phyloP scores from a whole-genome alignment of 23 tunicate genomes.

The Diplosoma virens region DNA sequence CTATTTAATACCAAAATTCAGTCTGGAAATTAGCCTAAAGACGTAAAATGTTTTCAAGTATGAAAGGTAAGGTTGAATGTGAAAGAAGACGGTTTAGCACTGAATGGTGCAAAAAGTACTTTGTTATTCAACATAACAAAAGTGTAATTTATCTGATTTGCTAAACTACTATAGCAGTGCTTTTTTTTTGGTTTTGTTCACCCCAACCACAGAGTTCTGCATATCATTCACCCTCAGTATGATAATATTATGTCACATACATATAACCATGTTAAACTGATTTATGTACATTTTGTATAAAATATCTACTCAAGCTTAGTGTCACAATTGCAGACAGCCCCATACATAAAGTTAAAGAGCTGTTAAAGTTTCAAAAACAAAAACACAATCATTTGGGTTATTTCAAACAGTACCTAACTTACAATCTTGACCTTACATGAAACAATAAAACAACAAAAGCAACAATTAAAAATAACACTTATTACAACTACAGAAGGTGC shows the following conservation, averaged over 20 bases:
- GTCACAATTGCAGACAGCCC: conserved; percentile 1
- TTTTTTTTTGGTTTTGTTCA: conserved; percentile 21
- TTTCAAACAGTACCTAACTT: not conserved
- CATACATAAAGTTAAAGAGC: not conserved
- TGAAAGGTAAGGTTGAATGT: too few species aligned
- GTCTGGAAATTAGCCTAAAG: too few species aligned
- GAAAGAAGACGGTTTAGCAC: too few species aligned
- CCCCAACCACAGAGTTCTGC: conserved; percentile 14
- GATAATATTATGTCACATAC: conserved; percentile 9
- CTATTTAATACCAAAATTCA: too few species aligned
- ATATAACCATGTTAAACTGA: conserved; percentile 2
- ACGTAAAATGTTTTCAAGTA: too few species aligned
- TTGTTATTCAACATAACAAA: too few species aligned
- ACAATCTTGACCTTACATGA: conserved; percentile 4
- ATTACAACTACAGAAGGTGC: conserved; percentile 5
- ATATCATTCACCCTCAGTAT: conserved; percentile 14
- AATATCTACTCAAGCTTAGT: conserved; percentile 19
- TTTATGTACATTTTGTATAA: not conserved
- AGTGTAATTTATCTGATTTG: too few species aligned
- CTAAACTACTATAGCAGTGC: too few species aligned
- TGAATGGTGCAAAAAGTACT: too few species aligned
- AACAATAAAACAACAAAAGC: conserved; percentile 2
- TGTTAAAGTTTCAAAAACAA: not conserved
- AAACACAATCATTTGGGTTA: not conserved
- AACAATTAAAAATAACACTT: not conserved